Base-by-base conservation (phyloP, 2,113 vertebrate genomes). In the Psilopsiagon aurifrons region DNA sequence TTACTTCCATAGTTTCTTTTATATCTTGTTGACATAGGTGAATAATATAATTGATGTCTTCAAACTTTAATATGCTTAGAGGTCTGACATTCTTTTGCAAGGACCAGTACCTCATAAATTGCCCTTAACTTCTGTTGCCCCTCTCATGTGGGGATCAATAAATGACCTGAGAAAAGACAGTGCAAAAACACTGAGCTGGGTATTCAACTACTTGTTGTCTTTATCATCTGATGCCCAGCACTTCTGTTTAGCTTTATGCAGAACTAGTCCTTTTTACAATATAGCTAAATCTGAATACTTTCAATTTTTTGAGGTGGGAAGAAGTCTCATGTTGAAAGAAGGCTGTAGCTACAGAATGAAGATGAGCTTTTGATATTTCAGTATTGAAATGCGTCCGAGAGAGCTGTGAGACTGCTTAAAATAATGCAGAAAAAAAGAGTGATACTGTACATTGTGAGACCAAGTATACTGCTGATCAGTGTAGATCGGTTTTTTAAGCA, bases 141-240 rank as follows among this genome's bases (percentile, higher is more conserved):
- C 2, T 43, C 37, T 60, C 3, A 0, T 27, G 13, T 24, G 16
- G 16, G 10, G 66, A 7, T 52, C 2, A 7, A 3, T 74, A 27
- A 75, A 67, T 10, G 35, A 25, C 54, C 13, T 3, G 7, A 77
- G 39, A 43, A 83, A 54, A 29, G 7, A n/a, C 8, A 33, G 35
- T 47, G n/a, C 24, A 57, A 52, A 78, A 78, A 4, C 23, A 17
- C 13, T 37, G 49, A 66, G 8, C 22, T 90, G 55, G 4, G 14
- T 7, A 69, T 92, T 66, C 60, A 18, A 7, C 37, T 39, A 23
- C 27, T 20, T 3, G 1, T 31, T 28, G 11, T 88, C 33, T 85
- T 88, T 90, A 51, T 82, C 5, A 24, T 52, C 33, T 79, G 41
- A 43, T 43, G 29, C 10, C 27, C 81, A 35, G 28, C 23, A 2